phyloP scores from a whole-genome alignment of 2,888 invertebrate genomes.

The Euproctis similis region DNA sequence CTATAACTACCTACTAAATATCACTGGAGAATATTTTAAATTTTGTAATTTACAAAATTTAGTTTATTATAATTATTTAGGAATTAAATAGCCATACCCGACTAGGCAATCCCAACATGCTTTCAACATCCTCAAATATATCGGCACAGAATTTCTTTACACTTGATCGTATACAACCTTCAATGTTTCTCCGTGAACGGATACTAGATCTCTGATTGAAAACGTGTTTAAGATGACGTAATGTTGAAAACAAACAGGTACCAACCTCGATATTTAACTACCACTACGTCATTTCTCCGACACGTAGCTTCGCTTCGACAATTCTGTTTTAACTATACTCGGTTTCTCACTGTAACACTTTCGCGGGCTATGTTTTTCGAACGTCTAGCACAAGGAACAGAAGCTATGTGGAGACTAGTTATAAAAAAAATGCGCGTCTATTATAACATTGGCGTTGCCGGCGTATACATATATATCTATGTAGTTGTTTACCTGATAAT shows the following conservation, averaged over 20 bases:
- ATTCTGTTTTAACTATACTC: constrained; percentile 33
- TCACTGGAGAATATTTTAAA: no score
- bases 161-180: constrained; percentile 25
- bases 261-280: constrained; percentile 41
- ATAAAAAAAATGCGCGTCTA: constrained; percentile 7
- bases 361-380: constrained; percentile 7
- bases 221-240: constrained; percentile 52
- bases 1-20: no score
- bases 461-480: constrained; percentile 4
- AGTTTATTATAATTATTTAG: constrained; percentile 3
- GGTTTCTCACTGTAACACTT: constrained; percentile 11
- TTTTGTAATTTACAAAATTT: not conserved
- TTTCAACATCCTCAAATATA: constrained; percentile 54
- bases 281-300: constrained; percentile 27
- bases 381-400: constrained; percentile 10
- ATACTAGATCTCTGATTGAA: constrained; percentile 32
- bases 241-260: constrained; percentile 61
- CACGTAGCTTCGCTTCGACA: constrained; percentile 36
- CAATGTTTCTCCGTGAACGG: constrained; percentile 29
- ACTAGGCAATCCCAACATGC: constrained; percentile 61
- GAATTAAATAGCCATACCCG: constrained; percentile 50
- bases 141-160: constrained; percentile 24
- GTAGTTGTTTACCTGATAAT: no score
- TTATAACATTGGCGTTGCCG: constrained; percentile 7
- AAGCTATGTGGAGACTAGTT: constrained; percentile 18